Evolutionary conservation across 2,888 invertebrate species (phyloP).

Genomic region (Caenorhabditis doughertyi): DNA sequence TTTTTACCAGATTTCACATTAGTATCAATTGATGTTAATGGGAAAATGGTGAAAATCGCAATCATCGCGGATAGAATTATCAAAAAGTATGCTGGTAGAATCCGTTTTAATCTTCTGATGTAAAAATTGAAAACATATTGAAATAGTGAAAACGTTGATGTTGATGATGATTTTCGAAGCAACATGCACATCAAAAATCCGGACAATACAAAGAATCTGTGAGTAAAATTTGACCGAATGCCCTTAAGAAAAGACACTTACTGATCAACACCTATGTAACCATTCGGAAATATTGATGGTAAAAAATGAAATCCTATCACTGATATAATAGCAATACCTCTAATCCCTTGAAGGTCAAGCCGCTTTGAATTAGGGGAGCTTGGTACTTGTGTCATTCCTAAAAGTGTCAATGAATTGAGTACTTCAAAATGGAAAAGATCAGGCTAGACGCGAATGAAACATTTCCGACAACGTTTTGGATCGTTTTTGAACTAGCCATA

Average conservation of each 20-base stretch:
- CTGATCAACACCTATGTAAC: not conserved
- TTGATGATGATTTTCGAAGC: not conserved
- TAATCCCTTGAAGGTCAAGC: not conserved
- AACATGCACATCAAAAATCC: conserved; percentile 20
- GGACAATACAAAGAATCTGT: conserved; percentile 31
- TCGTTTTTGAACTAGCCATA: too few relatives aligned
- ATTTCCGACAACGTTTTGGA: too few relatives aligned
- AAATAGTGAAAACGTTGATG: not conserved
- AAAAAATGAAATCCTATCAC: not conserved
- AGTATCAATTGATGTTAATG: not conserved
- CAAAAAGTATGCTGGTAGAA: conserved; percentile 22
- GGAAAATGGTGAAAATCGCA: conserved; percentile 15
- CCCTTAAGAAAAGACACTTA: not conserved
- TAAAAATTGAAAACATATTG: too few relatives aligned
- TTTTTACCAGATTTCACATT: conserved; percentile 2
- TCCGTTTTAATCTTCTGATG: not conserved
- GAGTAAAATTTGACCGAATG: not conserved
- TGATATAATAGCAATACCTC: not conserved
- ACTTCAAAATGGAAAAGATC: too few relatives aligned
- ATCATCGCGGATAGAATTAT: not conserved
- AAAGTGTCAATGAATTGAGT: too few relatives aligned
- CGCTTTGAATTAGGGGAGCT: too few relatives aligned
- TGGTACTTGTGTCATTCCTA: too few relatives aligned
- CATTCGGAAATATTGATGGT: not conserved
- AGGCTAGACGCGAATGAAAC: too few relatives aligned